phyloP scores from a whole-genome alignment of 2,888 invertebrate species.

The Resseliella maxima region DNA sequence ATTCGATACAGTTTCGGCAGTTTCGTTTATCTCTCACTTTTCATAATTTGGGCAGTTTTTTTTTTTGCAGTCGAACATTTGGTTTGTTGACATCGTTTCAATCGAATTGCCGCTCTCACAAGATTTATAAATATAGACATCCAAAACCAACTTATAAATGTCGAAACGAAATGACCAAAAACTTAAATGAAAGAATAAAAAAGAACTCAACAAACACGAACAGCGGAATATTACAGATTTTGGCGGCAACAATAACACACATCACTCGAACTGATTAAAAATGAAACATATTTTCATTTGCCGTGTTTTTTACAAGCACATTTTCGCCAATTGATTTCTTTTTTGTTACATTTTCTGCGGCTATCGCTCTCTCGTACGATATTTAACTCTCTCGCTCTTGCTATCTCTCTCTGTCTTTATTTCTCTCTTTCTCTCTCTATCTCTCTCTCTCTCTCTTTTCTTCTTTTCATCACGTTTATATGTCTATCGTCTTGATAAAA shows the following conservation, averaged over 20 bases:
- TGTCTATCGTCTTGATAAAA: no score
- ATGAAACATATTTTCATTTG: constrained; percentile 39
- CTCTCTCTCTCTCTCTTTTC: not conserved
- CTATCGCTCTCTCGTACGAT: no score
- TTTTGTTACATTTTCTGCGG: not conserved
- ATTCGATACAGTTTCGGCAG: not conserved
- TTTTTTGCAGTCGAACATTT: not conserved
- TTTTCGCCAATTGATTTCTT: not conserved
- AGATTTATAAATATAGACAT: constrained; percentile 54
- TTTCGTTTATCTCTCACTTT: constrained; percentile 39
- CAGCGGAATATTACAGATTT: constrained; percentile 26
- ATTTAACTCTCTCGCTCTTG: not conserved
- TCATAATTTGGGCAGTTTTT: not conserved
- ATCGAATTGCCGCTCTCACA: not conserved
- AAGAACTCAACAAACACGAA: not conserved
- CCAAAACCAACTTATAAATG: constrained; percentile 10
- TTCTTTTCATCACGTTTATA: not conserved
- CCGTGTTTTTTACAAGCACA: not conserved
- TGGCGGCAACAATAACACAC: constrained; percentile 55
- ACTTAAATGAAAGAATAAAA: not conserved
- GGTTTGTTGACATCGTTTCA: constrained; percentile 25
- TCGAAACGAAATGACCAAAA: not conserved
- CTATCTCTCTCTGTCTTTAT: no score
- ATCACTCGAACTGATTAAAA: constrained; percentile 45
- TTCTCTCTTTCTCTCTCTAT: not conserved